These are phyloP conservation scores for Sussaba pulchella DNA, from an alignment of 2,888 invertebrate genomes.

Conservation along the genomic window DNA sequence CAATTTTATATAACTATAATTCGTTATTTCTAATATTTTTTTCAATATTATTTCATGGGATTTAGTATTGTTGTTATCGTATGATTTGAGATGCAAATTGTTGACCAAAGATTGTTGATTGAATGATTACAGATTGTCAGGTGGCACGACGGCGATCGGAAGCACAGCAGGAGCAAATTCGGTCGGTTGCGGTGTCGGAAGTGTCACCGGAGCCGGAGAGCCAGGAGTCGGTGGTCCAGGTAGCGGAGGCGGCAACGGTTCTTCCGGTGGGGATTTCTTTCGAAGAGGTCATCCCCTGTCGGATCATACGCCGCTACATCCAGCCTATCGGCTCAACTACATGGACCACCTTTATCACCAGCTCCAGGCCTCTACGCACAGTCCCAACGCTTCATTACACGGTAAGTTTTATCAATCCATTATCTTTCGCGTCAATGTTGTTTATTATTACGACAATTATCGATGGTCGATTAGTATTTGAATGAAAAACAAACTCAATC, in stretches of 20 bases:
- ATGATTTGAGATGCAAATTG: neutral
- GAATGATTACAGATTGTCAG: conserved; percentile 78
- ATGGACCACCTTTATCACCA: conserved; percentile 92
- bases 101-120: conserved; percentile 6
- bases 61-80: no score
- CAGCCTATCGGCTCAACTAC: conserved; percentile 91
- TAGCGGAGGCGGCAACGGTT: conserved; percentile 86
- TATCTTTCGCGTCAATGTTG: neutral
- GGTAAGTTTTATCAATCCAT: conserved; percentile 85
- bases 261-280: conserved; percentile 87
- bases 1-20: no score
- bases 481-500: conserved; percentile 14
- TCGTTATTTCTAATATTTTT: no score
- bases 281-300: conserved; percentile 87
- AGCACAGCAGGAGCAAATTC: conserved; percentile 81
- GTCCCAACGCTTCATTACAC: conserved; percentile 89
- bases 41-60: no score
- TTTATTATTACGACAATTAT: no score
- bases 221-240: conserved; percentile 83
- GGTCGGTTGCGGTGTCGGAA: conserved; percentile 83
- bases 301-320: conserved; percentile 88
- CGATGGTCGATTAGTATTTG: no score
- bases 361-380: conserved; percentile 88
- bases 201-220: conserved; percentile 73
- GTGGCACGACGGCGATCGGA: conserved; percentile 79